Percentiles rank a stretch among this genome's conserved stretches.
Evolutionary conservation across 1,140 invertebrate species (phyloP).

Genomic region (Ptiloglossa arizonensis): DNA sequence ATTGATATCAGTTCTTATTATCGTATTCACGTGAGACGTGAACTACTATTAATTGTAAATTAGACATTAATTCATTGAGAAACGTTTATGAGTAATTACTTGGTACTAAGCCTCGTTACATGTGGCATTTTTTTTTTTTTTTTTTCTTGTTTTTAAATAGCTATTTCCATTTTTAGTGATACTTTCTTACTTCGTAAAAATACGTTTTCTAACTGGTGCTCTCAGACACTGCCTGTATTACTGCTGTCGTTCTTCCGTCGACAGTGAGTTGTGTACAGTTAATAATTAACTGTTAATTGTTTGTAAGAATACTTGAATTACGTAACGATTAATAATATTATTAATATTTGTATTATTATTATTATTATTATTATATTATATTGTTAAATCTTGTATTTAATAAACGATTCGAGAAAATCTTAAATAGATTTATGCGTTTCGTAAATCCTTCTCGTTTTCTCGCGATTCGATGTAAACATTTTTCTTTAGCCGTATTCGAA

Average conservation of each 20-base stretch:
- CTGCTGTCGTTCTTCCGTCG: slow-evolving; percentile 22
- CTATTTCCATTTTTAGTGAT: slow-evolving; percentile 5
- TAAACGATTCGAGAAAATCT: slow-evolving; percentile 60
- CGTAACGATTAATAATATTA: slow-evolving; percentile 53
- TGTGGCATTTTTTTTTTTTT: background rate
- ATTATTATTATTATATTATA: slow-evolving; percentile 61
- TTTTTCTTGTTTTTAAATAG: slow-evolving; percentile 1
- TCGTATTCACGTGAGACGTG: background rate
- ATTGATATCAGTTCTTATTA: slow-evolving; percentile 15
- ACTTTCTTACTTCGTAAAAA: background rate
- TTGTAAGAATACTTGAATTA: slow-evolving; percentile 37
- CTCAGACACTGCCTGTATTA: slow-evolving; percentile 1
- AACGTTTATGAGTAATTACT: background rate
- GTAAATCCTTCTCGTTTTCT: too few species aligned
- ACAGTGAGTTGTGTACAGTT: slow-evolving; percentile 62
- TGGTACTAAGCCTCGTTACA: slow-evolving; percentile 30
- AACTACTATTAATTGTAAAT: slow-evolving; percentile 1
- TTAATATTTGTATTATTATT: slow-evolving; percentile 55
- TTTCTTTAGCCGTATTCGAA: too few species aligned
- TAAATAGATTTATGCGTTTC: too few species aligned
- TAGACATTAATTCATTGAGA: background rate
- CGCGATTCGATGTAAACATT: too few species aligned
- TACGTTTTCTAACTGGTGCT: slow-evolving; percentile 15
- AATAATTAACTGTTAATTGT: slow-evolving; percentile 46
- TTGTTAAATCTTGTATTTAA: slow-evolving; percentile 68